Evolutionary conservation across 2,888 invertebrate genomes (phyloP), one percentile per base, ranked within the genome.

Genomic region (Caenorhabditis sp.): DNA sequence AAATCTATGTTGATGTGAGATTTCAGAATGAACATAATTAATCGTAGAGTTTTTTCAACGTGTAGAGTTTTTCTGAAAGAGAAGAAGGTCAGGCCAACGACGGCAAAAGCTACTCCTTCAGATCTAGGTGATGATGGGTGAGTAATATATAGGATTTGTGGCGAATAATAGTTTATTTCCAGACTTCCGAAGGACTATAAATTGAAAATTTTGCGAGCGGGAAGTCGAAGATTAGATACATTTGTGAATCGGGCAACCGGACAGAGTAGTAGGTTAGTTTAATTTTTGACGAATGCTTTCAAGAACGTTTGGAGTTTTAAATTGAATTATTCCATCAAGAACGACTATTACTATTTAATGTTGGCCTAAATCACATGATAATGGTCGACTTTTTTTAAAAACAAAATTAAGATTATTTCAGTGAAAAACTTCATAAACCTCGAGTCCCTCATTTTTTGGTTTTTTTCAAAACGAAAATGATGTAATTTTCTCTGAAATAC

Each of bases 101-200:
- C 43, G 12, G 17, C 43, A 14, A 43, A 43, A 3, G 14, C 3
- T 12, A 10, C 17, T 3, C 10, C 12, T 3, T 12, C 49, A 50
- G 80, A 76, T 65, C 4, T 76, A 25, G 77, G 75, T 1, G 83
- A 82, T 23, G 84, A 84, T 63, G 84, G 31, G 31, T 31, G 31
- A 10, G 31, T 31, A n/a, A n/a, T n/a, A n/a, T n/a, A n/a, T 31
- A 10, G 10, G 4, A 7, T 31, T 31, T 31, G 31, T 31, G 31
- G 31, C 10, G 31, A 31, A 31, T 7, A 7, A 31, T 31, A 7
- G 31, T 7, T 31, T 4, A 31, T 31, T 31, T 31, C 10, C 31
- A 31, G 84, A 23, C 75, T 82, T 8, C 84, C 84, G 17, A 80
- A 81, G 56, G 84, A 84, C 67, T 84, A 82, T 67, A 83, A 83